Base-by-base conservation (phyloP, 2,113 vertebrate genomes). In the Pterophyllum scalare region DNA sequence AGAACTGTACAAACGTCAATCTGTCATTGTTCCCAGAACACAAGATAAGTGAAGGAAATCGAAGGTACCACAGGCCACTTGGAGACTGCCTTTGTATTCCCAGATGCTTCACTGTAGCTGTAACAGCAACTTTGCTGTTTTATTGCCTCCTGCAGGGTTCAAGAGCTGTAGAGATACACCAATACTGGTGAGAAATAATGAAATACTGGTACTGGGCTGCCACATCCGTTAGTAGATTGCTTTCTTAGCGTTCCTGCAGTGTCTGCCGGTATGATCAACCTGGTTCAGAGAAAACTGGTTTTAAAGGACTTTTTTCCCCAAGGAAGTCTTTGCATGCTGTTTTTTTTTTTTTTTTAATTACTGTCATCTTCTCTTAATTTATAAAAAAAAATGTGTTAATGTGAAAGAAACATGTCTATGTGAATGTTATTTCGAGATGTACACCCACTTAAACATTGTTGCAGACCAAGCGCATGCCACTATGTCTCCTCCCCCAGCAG, bases 21-120 rank as follows among this genome's bases (percentile, higher is more conserved):
- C 90, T 86, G 84, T 89, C 89, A 81, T 80, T 20, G 4, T n/a
- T 82, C 81, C 83, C 15, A 2, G 61, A 75, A 90, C 79, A 77
- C 2, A 3, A 80, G 74, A 87, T 83, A 58, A 88, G 28, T 49
- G 84, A 82, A 67, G 64, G 64, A 58, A 46, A 85, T 79, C 17
- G 56, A 88, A 88, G 46, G 24, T 7, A 10, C 80, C 10, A 26
- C 7, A 5, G 82, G 59, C 74, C 33, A 77, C 76, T 81, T 33
- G 38, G 81, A 83, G 26, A 81, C 49, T 61, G 35, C 11, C 33
- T 86, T 81, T 87, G 81, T 83, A 52, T 40, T 40, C 76, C 46
- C 64, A n/a, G 49, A 86, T 80, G 62, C 20, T 28, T 77, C 52
- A 57, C 57, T 65, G 12, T 75, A 72, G 59, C 60, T 65, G 20